Conservation (phyloP, 2,113 vertebrate genomes). For the Condylura cristata region DNA sequence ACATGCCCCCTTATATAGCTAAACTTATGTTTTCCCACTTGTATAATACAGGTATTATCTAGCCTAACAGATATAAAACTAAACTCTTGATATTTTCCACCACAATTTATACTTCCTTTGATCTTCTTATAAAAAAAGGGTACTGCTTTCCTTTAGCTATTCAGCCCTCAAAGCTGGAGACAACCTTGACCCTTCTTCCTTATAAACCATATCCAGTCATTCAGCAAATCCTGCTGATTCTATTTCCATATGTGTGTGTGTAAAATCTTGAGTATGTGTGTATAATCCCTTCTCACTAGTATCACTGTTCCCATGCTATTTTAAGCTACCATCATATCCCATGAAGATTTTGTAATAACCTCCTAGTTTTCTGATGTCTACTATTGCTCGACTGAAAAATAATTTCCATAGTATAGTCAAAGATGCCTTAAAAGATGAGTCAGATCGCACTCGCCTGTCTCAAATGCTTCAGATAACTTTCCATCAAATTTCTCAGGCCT, state of each 20-base stretch:
- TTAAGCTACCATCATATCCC: background rate
- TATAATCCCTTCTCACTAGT: background rate
- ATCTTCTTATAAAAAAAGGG: background rate
- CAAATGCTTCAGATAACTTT: background rate
- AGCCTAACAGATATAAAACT: background rate
- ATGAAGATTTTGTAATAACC: background rate
- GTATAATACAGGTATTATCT: background rate
- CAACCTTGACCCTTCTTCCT: background rate
- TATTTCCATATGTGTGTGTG: background rate
- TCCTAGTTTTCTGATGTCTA: background rate
- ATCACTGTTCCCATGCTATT: background rate
- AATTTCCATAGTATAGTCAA: background rate
- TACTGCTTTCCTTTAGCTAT: background rate
- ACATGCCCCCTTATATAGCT: background rate
- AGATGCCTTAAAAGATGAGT: background rate
- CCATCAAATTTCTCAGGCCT: background rate
- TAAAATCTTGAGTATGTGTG: too few species aligned
- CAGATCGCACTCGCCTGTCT: background rate
- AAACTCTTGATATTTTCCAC: background rate
- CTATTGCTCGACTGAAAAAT: background rate
- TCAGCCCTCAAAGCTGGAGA: background rate
- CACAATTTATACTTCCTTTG: background rate
- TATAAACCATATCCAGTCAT: background rate
- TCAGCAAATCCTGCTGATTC: background rate
- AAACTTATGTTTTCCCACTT: background rate